Evolutionary conservation across 2,113 vertebrate species (phyloP).

Genomic region (Dolichotis patagonum): DNA sequence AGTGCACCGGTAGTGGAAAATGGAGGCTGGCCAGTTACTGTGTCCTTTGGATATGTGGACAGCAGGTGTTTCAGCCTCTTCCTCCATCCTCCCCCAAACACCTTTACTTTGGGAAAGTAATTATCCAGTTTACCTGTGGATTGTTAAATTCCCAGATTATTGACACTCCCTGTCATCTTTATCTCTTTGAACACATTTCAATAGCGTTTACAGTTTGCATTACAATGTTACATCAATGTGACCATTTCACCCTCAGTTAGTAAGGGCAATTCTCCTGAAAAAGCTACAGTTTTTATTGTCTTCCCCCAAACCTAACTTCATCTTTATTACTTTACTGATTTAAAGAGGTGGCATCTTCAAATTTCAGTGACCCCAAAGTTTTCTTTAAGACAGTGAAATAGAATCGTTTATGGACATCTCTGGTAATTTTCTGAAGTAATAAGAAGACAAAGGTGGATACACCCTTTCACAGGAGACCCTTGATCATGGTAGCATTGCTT

Average conservation of each 20-base stretch:
- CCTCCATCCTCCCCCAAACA: not conserved
- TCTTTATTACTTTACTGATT: constrained; percentile 41
- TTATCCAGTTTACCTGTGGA: not conserved
- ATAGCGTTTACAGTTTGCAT: not conserved
- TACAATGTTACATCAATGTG: not conserved
- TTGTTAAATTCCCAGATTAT: not conserved
- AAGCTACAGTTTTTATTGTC: constrained; percentile 68
- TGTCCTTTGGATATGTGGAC: not conserved
- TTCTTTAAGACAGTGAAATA: constrained; percentile 72
- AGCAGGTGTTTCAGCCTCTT: not conserved
- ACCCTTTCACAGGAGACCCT: constrained; percentile 52
- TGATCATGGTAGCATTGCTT: constrained; percentile 58
- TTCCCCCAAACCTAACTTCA: constrained; percentile 51
- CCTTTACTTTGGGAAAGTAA: constrained; percentile 18
- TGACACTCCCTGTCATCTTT: not conserved
- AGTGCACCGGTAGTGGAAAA: not conserved
- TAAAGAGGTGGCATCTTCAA: constrained; percentile 52
- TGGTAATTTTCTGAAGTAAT: constrained; percentile 74
- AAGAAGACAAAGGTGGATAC: constrained; percentile 63
- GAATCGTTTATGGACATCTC: constrained; percentile 41
- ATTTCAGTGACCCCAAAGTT: constrained; percentile 66
- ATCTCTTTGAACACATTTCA: constrained; percentile 17
- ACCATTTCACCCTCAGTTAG: constrained; percentile 32
- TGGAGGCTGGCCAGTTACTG: not conserved
- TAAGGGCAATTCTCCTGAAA: not conserved